Evolutionary conservation across 2,113 vertebrate genomes (phyloP).

Genomic region (Cyprinus carpio): DNA sequence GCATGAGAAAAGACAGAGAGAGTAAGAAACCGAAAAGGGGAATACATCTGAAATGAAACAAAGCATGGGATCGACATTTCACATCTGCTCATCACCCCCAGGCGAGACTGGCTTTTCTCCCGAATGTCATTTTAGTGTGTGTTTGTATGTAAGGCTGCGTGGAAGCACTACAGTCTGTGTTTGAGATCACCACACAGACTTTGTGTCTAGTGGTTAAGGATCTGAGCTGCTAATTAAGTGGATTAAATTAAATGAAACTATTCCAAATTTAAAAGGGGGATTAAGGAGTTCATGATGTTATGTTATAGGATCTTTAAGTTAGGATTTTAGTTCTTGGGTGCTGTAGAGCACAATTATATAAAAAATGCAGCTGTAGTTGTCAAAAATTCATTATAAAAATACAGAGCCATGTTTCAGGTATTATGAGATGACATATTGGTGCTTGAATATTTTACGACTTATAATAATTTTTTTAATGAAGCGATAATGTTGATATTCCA

Average conservation of each 20-base stretch:
- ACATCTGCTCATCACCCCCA: conserved; percentile 48
- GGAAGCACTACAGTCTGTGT: not conserved
- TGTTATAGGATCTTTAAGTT: not conserved
- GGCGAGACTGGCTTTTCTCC: not conserved
- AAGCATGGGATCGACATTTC: conserved; percentile 38
- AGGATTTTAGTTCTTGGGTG: not conserved
- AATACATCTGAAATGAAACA: not conserved
- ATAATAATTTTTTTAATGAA: not conserved
- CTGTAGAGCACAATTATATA: not conserved
- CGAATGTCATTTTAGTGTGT: not conserved
- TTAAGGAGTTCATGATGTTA: not conserved
- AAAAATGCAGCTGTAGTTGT: not conserved
- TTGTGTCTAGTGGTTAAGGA: not conserved
- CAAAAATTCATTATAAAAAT: not conserved
- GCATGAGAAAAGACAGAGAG: not conserved
- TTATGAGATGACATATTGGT: not conserved
- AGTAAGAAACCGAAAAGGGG: not conserved
- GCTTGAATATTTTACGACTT: not conserved
- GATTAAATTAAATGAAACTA: not conserved
- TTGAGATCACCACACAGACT: not conserved
- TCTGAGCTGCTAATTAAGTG: not conserved
- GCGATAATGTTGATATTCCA: too few species aligned
- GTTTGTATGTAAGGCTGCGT: conserved; percentile 31
- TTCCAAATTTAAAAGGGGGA: not conserved
- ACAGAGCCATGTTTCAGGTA: not conserved